Evolutionary conservation across 1,140 invertebrate species (phyloP).

Genomic region (Leptinotarsa texana): DNA sequence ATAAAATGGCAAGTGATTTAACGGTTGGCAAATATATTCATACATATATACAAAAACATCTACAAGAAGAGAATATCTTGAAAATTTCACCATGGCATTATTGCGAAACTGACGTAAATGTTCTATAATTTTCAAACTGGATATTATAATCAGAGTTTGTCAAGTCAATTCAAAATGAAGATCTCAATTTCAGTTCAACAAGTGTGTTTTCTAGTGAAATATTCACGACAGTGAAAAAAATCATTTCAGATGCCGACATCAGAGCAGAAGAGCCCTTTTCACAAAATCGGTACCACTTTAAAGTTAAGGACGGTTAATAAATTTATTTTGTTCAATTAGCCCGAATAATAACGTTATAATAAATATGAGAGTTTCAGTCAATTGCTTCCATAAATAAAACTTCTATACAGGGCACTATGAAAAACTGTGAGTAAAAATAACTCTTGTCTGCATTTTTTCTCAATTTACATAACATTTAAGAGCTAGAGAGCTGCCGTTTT

Average conservation of each 20-base stretch:
- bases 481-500: conserved; percentile 35
- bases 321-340: conserved; percentile 28
- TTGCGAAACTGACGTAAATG: too few species aligned
- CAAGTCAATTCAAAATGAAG: too few species aligned
- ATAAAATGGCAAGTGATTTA: conserved; percentile 42
- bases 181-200: too few species aligned
- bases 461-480: conserved; percentile 27
- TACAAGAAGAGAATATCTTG: conserved; percentile 16
- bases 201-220: neutral
- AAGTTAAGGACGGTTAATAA: conserved; percentile 29
- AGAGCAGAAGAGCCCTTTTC: neutral
- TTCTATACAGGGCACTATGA: conserved; percentile 21
- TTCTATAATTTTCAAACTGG: too few species aligned
- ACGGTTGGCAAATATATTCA: conserved; percentile 36
- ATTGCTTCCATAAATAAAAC: conserved; percentile 29
- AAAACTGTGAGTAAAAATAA: conserved; percentile 9
- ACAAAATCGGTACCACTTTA: conserved; percentile 10
- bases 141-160: too few species aligned
- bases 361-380: conserved; percentile 27
- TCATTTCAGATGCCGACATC: neutral
- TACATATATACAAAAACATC: conserved; percentile 36
- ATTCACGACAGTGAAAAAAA: neutral
- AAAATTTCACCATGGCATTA: neutral
- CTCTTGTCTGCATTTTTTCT: conserved; percentile 10
- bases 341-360: conserved; percentile 22